Evolutionary conservation across 1,140 invertebrate genomes (phyloP), one percentile per base, ranked within the genome.

Genomic region (Ooceraea biroi): DNA sequence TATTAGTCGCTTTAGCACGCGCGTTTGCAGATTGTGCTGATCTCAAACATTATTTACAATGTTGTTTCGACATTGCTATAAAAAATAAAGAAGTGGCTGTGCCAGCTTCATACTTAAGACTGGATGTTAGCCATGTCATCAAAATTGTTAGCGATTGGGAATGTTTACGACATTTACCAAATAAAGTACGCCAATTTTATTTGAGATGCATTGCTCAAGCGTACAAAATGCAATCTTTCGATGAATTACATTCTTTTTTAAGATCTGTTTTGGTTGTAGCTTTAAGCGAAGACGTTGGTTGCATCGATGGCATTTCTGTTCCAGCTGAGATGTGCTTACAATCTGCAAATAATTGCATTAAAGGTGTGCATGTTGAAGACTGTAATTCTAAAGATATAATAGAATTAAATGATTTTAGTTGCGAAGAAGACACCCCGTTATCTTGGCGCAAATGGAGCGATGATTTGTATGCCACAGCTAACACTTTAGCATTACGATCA

Each of bases 41-140:
- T 17, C 17, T 76, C 3, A 61, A 76, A 4, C 57, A 76, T 48
- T 76, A 76, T 17, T 5, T 76, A 22, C 25, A 61, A 61, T 22
- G 57, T 7, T 61, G 72, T 4, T 76, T 61, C 1, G 11, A 48
- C 1, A 27, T 61, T 3, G 8, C 14, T 8, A 0, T 74, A 30
- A 46, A 76, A 4, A 27, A 63, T 0, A 10, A 74, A 17, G 8
- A 48, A 19, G 8, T n/a, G 14, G 0, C 0, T 14, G 0, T 74
- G 1, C 57, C 72, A 10, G 1, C 41, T 7, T 41, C 57, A 1
- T 74, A 61, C 2, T 61, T 74, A 3, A 48, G 41, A 10, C 5
- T 74, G 1, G 19, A 73, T 14, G 30, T 74, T 50, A 74, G 17
- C 17, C 41, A 74, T 2, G 17, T 74, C 0, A 30, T 48, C 1